Base-by-base conservation (phyloP, 2,113 vertebrate species). In the Dermatemys mawii region DNA sequence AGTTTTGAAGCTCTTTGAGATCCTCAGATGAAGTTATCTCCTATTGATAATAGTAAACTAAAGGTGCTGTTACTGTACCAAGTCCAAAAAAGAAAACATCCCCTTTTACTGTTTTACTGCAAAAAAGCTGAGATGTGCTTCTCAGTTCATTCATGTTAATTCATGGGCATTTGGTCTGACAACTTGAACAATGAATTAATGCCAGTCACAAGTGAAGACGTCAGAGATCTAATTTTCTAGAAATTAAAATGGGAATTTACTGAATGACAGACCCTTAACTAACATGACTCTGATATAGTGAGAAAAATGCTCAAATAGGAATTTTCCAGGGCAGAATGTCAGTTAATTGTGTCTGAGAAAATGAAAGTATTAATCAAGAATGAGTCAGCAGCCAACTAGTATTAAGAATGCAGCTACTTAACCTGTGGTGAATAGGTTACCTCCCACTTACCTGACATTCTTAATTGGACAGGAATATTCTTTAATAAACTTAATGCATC, bases 331-430 rank as follows among this genome's bases (percentile, higher is more conserved):
- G 76, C 60, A 83, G 84, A 83, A 87, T 93, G 82, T 24, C 38
- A 78, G 87, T 85, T 95, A 97, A 88, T 95, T 90, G 90, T 84
- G 96, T 95, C 89, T 96, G 86, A 90, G 49, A 84, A n/a, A n/a
- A 88, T 83, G 90, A 90, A 94, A 96, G 70, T 93, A 95, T 97
- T 96, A 92, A 97, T 96, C 95, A 96, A 91, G 87, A 93, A 84
- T 91, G 90, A 97, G 89, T 96, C 93, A 96, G 88, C 81, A 91
- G 83, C 73, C 89, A 90, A 81, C 0, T 12, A 96, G 75, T 54
- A 97, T 93, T 83, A 89, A 93, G 86, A 96, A 90, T 29, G 22
- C 0, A 0, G 79, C 92, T 92, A 95, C 84, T 96, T 96, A 92
- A 88, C 55, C 50, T 86, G 50, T 83, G 29, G 90, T 89, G 95